Evolutionary conservation across 2,797 vertebrate genomes (phyloP).

Genomic region (Sebastolobus alascanus): DNA sequence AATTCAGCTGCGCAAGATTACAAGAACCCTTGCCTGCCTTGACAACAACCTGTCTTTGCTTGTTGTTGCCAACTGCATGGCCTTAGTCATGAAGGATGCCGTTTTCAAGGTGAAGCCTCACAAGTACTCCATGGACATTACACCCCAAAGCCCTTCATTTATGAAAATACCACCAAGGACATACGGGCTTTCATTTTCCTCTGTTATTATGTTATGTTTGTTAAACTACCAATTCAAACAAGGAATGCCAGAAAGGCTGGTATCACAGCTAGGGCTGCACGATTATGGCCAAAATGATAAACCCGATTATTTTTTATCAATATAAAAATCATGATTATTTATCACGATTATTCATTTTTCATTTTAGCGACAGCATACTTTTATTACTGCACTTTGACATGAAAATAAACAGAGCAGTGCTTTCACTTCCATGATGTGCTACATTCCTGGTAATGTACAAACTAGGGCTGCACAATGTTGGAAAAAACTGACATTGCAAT

Average conservation of each 20-base stretch:
- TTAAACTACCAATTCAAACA: constrained; percentile 17
- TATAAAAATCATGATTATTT: too few relatives aligned
- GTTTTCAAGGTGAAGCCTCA: constrained; percentile 42
- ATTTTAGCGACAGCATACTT: too few relatives aligned
- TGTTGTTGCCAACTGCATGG: constrained; percentile 12
- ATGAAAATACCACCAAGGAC: constrained; percentile 10
- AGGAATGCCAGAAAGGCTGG: constrained; percentile 1
- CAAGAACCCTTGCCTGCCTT: neutral
- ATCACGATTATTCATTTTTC: too few relatives aligned
- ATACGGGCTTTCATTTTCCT: constrained; percentile 19
- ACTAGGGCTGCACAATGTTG: too few relatives aligned
- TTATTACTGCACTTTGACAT: too few relatives aligned
- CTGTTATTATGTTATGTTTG: constrained; percentile 10
- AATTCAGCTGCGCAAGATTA: neutral
- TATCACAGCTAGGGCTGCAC: neutral
- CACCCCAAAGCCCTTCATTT: constrained; percentile 5
- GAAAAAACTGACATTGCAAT: too few relatives aligned
- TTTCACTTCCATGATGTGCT: too few relatives aligned
- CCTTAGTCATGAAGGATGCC: constrained; percentile 19
- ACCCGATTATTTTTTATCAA: too few relatives aligned
- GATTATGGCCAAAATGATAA: too few relatives aligned
- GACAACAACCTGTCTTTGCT: constrained; percentile 10
- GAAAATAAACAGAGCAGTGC: too few relatives aligned
- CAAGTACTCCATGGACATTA: constrained; percentile 13
- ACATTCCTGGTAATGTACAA: too few relatives aligned